These are phyloP conservation scores for Leucophenga montana DNA, from an alignment of 2,888 invertebrate genomes.

Conservation along the genomic window DNA sequence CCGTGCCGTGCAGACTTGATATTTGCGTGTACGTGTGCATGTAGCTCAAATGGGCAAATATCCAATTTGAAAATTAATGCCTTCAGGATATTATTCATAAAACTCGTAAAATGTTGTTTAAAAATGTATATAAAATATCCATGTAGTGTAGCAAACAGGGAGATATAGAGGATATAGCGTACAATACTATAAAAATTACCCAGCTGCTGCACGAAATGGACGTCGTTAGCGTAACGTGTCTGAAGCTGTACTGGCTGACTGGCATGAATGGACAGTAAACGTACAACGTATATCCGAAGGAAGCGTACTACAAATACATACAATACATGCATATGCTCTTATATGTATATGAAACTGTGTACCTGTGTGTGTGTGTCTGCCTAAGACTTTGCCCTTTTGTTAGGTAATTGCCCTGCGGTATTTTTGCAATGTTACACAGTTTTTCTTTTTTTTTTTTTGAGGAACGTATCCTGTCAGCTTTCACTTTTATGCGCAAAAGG, in stretches of 20 bases:
- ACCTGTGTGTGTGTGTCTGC: not conserved
- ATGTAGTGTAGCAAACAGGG: constrained; percentile 1
- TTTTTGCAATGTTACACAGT: constrained; percentile 35
- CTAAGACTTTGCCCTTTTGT: constrained; percentile 24
- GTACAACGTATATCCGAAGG: too few relatives aligned
- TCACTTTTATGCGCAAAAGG: constrained; percentile 49
- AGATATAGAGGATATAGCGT: too few relatives aligned
- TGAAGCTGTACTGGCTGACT: not conserved
- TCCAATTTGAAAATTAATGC: constrained; percentile 69
- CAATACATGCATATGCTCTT: too few relatives aligned
- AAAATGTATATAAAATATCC: constrained; percentile 25
- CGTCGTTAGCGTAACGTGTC: not conserved
- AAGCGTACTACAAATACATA: too few relatives aligned
- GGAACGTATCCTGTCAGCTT: constrained; percentile 61
- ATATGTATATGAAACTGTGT: too few relatives aligned
- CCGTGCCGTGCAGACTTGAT: constrained; percentile 14
- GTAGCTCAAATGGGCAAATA: constrained; percentile 59
- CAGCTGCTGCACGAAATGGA: not conserved
- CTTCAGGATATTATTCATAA: constrained; percentile 67
- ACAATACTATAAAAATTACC: not conserved
- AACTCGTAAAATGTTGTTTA: constrained; percentile 52
- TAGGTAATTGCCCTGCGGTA: constrained; percentile 62
- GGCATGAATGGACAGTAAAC: not conserved
- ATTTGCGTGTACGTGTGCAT: constrained; percentile 14
- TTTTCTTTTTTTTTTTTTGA: too few relatives aligned